Conservation (phyloP, 2,888 invertebrate genomes). For the Bedellia somnulentella region DNA sequence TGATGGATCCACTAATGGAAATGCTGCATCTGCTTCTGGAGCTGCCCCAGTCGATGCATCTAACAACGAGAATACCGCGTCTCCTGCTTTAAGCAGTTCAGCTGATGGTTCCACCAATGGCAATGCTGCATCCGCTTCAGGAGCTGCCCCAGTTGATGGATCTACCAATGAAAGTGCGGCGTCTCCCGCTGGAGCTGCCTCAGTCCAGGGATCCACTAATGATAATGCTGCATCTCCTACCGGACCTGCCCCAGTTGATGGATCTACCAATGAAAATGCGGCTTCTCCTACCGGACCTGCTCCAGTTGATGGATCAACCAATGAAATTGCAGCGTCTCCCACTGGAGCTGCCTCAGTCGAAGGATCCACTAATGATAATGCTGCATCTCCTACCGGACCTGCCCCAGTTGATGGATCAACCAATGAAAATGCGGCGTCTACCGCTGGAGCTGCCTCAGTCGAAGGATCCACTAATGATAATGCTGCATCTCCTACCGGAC, state of each 20-base stretch:
- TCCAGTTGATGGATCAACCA: background rate
- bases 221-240: background rate
- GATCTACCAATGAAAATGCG: no score
- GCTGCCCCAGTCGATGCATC: background rate
- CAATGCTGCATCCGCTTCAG: constrained; percentile 1
- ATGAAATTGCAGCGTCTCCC: no score
- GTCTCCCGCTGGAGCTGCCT: constrained; percentile 11
- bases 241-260: constrained; percentile 8
- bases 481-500: no score
- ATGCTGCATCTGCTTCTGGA: background rate
- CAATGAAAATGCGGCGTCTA: background rate
- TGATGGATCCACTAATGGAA: constrained; percentile 1
- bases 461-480: no score
- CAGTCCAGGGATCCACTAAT: background rate
- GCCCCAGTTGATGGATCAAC: no score
- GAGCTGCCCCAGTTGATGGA: constrained; percentile 1
- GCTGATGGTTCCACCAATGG: constrained; percentile 21
- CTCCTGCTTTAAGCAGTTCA: constrained; percentile 13
- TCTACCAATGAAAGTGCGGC: constrained; percentile 14
- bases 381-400: no score
- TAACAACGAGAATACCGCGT: background rate
- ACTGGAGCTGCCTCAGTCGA: no score
- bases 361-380: no score
- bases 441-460: background rate
- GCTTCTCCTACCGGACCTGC: constrained; percentile 16